Evolutionary conservation across 2,113 vertebrate species (phyloP).

Genomic region (Malurus melanocephalus): DNA sequence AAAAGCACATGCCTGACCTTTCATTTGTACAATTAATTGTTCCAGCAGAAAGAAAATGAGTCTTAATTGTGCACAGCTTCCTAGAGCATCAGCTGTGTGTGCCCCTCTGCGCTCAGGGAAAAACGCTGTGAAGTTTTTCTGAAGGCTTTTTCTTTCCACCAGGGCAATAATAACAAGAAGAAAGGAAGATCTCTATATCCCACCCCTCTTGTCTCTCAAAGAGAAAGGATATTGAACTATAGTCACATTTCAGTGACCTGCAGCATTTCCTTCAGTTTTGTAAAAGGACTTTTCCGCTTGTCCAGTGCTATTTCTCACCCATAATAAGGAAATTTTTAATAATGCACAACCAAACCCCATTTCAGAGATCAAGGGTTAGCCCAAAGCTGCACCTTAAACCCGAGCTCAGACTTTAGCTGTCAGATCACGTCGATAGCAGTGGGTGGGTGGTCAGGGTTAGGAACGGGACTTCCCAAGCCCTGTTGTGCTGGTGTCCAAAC

Average conservation of each 20-base stretch:
- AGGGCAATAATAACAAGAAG: background rate
- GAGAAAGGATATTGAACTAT: background rate
- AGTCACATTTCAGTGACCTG: background rate
- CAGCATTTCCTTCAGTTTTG: background rate
- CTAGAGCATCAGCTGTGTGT: slow-evolving; percentile 35
- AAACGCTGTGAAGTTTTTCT: slow-evolving; percentile 21
- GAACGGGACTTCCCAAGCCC: background rate
- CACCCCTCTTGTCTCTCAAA: background rate
- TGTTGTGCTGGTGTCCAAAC: background rate
- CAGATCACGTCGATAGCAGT: background rate
- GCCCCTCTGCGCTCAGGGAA: background rate
- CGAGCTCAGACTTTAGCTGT: background rate
- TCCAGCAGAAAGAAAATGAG: slow-evolving; percentile 49
- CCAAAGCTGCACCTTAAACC: background rate
- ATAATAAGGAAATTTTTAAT: background rate
- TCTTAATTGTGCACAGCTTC: slow-evolving; percentile 49
- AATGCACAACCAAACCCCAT: background rate
- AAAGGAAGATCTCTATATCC: background rate
- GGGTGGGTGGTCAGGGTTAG: background rate
- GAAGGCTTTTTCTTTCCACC: background rate
- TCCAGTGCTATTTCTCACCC: background rate
- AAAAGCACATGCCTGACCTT: slow-evolving; percentile 53
- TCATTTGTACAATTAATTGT: slow-evolving; percentile 58
- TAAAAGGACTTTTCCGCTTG: background rate
- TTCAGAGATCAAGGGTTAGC: background rate